phyloP scores from a whole-genome alignment of 2,113 vertebrate genomes.

The Capreolus pygargus region DNA sequence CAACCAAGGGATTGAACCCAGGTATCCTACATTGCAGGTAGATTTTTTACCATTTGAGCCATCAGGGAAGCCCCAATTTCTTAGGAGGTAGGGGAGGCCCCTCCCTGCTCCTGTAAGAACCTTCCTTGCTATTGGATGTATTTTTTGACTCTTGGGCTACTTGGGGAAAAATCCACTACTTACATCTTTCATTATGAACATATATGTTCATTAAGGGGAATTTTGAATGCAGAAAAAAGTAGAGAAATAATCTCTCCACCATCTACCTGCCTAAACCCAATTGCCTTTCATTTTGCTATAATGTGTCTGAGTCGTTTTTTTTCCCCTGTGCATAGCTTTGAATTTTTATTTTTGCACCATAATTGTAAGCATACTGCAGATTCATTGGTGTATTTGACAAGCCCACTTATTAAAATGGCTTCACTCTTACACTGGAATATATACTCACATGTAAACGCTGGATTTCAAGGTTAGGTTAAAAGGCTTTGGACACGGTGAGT shows the following conservation, averaged over 20 bases:
- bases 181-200: neutral
- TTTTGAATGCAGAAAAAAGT: neutral
- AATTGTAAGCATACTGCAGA: neutral
- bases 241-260: neutral
- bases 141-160: neutral
- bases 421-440: neutral
- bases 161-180: neutral
- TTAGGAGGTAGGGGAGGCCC: no score
- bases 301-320: neutral
- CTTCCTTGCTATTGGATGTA: neutral
- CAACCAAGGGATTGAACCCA: neutral
- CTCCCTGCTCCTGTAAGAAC: neutral
- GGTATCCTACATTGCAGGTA: neutral
- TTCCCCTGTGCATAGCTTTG: neutral
- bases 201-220: neutral
- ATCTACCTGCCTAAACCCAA: neutral
- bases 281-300: neutral
- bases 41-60: neutral
- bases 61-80: neutral
- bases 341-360: neutral
- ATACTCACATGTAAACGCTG: neutral
- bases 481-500: neutral
- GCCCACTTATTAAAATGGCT: neutral
- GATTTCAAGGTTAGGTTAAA: conserved; percentile 7
- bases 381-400: neutral